A percentile compares a stretch with the other conserved stretches of the same genome.
Conservation (phyloP, 53 echinoderm and acorn worm genomes). For the Astropecten irregularis region DNA sequence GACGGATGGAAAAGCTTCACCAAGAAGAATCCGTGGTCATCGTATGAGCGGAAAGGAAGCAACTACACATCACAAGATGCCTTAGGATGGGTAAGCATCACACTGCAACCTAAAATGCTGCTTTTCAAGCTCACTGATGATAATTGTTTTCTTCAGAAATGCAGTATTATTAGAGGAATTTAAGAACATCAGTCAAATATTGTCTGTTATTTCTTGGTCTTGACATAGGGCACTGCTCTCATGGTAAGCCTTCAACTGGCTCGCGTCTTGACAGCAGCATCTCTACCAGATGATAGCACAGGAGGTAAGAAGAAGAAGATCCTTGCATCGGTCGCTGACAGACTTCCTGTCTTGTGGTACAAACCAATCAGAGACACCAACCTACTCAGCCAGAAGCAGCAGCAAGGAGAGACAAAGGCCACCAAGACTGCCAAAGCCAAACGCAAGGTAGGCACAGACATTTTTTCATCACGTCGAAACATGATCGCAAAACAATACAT, state of each 20-base stretch:
- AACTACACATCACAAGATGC: slow-evolving; percentile 23
- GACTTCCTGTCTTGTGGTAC: neutral
- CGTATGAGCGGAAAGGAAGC: neutral
- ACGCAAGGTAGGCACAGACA: neutral
- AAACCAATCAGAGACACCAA: neutral
- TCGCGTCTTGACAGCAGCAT: slow-evolving; percentile 13
- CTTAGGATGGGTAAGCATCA: slow-evolving; percentile 39
- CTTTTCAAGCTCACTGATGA: neutral
- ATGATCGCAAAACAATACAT: neutral
- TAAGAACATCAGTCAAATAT: too few relatives aligned
- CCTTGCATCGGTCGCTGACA: slow-evolving; percentile 20
- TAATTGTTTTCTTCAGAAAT: neutral
- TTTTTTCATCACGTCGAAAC: neutral
- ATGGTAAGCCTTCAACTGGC: slow-evolving; percentile 31
- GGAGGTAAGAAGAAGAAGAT: slow-evolving; percentile 12
- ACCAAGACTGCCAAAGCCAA: neutral
- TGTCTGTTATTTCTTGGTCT: too few relatives aligned
- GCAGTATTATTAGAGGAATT: neutral
- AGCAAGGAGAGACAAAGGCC: neutral
- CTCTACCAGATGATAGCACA: slow-evolving; percentile 21
- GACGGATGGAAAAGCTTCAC: neutral
- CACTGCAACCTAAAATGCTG: neutral
- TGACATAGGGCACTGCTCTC: slow-evolving; percentile 36
- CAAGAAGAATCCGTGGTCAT: neutral
- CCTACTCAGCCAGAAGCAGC: neutral